A percentile compares a stretch with the other conserved stretches of the same genome.
phyloP scores from a whole-genome alignment of 2,113 vertebrate species.

The Centropus bengalensis region DNA sequence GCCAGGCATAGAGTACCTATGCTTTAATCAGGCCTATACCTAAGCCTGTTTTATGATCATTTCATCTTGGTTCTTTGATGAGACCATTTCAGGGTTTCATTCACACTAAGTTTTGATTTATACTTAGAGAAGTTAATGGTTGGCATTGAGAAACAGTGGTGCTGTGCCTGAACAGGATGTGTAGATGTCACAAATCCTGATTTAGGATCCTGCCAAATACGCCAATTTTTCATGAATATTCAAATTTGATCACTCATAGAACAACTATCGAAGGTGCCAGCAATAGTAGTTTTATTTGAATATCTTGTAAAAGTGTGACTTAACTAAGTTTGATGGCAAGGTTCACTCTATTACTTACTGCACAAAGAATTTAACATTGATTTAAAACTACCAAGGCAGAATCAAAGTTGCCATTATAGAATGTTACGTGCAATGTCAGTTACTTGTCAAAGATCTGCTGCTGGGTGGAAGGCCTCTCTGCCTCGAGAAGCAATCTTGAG shows the following conservation, averaged over 20 bases:
- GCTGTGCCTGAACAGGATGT: background rate
- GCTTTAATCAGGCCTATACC: slow-evolving; percentile 10
- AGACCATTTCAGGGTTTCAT: background rate
- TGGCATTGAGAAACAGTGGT: background rate
- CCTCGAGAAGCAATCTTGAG: background rate
- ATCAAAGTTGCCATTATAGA: background rate
- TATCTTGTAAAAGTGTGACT: background rate
- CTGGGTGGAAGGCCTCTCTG: background rate
- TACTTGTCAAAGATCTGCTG: background rate
- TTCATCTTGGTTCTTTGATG: slow-evolving; percentile 6
- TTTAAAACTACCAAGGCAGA: background rate
- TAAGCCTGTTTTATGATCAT: background rate
- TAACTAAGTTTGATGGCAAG: background rate
- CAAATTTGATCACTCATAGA: background rate
- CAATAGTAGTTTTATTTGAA: background rate
- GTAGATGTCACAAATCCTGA: background rate
- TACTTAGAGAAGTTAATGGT: background rate
- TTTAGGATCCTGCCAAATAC: background rate
- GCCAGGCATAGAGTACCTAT: background rate
- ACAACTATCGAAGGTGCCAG: background rate
- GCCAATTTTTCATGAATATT: background rate
- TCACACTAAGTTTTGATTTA: slow-evolving; percentile 36
- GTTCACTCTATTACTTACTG: background rate
- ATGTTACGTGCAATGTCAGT: background rate
- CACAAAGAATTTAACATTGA: background rate